These are phyloP conservation scores for Phallusia fumigata DNA, from an alignment of 23 tunicate genomes.

Conservation along the genomic window DNA sequence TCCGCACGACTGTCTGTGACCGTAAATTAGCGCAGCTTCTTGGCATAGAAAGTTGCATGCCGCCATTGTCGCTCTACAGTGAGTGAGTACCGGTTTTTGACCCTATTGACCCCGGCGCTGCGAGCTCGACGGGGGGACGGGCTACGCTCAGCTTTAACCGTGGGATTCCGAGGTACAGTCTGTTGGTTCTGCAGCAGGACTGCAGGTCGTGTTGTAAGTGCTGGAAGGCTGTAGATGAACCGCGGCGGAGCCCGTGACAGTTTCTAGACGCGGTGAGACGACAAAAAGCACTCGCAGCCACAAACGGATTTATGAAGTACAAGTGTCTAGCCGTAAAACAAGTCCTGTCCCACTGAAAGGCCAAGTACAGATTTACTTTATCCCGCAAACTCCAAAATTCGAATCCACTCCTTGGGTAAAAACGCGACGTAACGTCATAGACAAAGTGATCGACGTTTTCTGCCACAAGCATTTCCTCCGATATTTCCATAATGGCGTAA, in stretches of 20 bases:
- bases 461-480: no score
- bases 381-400: no score
- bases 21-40: no score
- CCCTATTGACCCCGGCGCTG: not conserved
- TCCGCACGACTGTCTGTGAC: no score
- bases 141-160: not conserved
- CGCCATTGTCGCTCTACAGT: not conserved
- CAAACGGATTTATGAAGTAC: conserved; percentile 10
- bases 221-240: not conserved
- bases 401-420: no score
- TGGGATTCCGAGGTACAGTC: not conserved
- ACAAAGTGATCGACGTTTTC: no score
- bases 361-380: not conserved
- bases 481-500: no score
- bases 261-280: not conserved
- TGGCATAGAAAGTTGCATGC: no score
- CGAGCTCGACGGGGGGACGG: not conserved
- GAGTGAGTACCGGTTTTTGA: not conserved
- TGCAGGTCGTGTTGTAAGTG: no score
- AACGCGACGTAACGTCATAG: no score
- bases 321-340: not conserved
- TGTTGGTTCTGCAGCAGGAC: not conserved
- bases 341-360: not conserved
- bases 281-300: not conserved
- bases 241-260: not conserved